Conservation (phyloP, 2,797 vertebrate genomes). For the Lateolabrax maculatus region DNA sequence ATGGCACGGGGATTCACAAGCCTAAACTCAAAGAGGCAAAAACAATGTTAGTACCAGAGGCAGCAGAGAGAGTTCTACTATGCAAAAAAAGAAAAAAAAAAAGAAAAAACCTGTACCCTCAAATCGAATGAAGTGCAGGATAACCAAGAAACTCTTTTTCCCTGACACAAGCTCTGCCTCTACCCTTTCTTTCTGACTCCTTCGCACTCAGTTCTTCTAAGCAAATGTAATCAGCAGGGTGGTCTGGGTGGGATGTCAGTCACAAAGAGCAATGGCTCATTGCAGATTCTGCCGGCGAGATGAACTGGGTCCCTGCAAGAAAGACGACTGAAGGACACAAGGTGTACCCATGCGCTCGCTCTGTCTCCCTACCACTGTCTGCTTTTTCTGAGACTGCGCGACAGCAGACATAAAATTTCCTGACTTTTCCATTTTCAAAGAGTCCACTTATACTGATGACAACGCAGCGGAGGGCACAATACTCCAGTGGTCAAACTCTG, state of each 20-base stretch:
- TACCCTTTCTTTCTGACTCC: slow-evolving; percentile 27
- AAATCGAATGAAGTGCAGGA: slow-evolving; percentile 44
- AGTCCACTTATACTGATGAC: slow-evolving; percentile 71
- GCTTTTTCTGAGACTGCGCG: slow-evolving; percentile 60
- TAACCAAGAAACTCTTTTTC: slow-evolving; percentile 46
- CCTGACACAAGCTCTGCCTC: slow-evolving; percentile 27
- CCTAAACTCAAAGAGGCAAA: slow-evolving; percentile 47
- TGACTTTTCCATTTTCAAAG: slow-evolving; percentile 68
- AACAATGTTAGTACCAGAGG: slow-evolving; percentile 19
- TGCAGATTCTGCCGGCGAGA: slow-evolving; percentile 79
- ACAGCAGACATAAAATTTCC: slow-evolving; percentile 66
- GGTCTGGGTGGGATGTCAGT: slow-evolving; percentile 69
- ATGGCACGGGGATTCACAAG: slow-evolving; percentile 31
- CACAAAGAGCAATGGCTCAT: slow-evolving; percentile 76
- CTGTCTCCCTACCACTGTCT: slow-evolving; percentile 26
- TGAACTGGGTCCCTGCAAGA: slow-evolving; percentile 55
- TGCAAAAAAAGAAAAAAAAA: no score
- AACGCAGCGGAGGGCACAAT: slow-evolving; percentile 52
- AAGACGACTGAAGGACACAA: slow-evolving; percentile 72
- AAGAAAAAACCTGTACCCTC: slow-evolving; percentile 23
- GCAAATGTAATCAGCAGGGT: slow-evolving; percentile 77
- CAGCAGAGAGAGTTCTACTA: slow-evolving; percentile 11
- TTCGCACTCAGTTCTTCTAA: slow-evolving; percentile 50
- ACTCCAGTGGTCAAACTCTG: slow-evolving; percentile 51
- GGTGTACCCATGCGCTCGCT: slow-evolving; percentile 27